Evolutionary conservation across 2,888 invertebrate species (phyloP).

Genomic region (Ischnura elegans): DNA sequence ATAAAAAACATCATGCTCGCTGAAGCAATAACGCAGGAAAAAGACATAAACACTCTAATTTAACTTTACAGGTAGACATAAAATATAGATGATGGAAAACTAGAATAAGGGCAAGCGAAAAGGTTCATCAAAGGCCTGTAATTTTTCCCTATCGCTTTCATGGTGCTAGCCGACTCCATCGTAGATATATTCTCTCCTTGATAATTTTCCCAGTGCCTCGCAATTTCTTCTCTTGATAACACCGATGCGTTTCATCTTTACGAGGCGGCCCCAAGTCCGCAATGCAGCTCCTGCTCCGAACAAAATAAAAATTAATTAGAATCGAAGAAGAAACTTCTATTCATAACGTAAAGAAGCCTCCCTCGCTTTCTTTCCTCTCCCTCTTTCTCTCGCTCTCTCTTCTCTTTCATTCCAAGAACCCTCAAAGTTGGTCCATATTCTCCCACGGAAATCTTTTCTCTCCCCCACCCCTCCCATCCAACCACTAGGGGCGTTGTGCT

Average conservation of each 20-base stretch:
- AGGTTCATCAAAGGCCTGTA: too few species aligned
- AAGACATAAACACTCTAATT: too few species aligned
- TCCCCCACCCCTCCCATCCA: not conserved
- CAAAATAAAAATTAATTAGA: not conserved
- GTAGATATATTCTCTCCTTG: too few species aligned
- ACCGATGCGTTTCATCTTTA: not conserved
- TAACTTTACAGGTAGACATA: too few species aligned
- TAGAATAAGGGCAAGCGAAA: too few species aligned
- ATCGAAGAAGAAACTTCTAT: not conserved
- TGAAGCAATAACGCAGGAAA: too few species aligned
- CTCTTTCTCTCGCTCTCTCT: not conserved
- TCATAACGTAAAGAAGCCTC: not conserved
- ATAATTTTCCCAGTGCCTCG: not conserved
- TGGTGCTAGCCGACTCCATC: too few species aligned
- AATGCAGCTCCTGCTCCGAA: not conserved
- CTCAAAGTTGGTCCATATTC: not conserved
- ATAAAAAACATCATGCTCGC: too few species aligned
- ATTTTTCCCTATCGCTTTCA: too few species aligned
- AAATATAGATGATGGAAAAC: too few species aligned
- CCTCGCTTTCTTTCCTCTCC: not conserved
- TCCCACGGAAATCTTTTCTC: not conserved
- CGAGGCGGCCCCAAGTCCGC: not conserved
- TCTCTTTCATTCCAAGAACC: not conserved
- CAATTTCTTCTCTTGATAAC: not conserved
- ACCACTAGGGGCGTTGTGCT: not conserved